Conservation (phyloP, 2,888 invertebrate species). For the Eilema sororculum region DNA sequence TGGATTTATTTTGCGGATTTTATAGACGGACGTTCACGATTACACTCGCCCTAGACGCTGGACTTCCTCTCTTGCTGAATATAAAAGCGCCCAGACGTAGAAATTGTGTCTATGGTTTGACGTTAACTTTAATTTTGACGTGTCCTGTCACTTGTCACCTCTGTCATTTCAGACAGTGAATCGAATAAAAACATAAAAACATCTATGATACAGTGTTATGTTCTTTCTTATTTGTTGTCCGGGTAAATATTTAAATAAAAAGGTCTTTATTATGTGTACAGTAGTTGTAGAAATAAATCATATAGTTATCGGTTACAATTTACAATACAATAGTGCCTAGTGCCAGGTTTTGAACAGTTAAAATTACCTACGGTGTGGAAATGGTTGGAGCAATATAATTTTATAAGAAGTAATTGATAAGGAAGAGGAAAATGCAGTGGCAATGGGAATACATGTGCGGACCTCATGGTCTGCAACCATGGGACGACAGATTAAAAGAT, state of each 20-base stretch:
- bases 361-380: conserved; percentile 10
- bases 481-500: conserved; percentile 90
- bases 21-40: no score
- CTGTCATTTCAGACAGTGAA: no score
- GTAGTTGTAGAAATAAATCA: neutral
- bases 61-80: no score
- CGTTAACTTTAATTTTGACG: no score
- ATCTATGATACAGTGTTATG: neutral
- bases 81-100: no score
- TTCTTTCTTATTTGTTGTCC: neutral
- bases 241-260: conserved; percentile 2
- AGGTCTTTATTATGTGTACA: neutral
- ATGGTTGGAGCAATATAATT: conserved; percentile 18
- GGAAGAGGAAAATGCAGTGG: conserved; percentile 80
- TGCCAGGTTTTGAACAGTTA: neutral
- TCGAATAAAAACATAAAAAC: neutral
- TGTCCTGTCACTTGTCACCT: no score
- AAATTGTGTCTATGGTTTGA: no score
- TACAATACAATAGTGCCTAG: neutral
- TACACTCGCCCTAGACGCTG: no score
- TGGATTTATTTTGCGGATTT: no score
- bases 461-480: conserved; percentile 90
- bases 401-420: conserved; percentile 5
- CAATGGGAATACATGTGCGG: conserved; percentile 93
- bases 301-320: neutral